These are phyloP conservation scores for Chrosomus eos DNA, from an alignment of 2,797 vertebrate species.

Conservation along the genomic window DNA sequence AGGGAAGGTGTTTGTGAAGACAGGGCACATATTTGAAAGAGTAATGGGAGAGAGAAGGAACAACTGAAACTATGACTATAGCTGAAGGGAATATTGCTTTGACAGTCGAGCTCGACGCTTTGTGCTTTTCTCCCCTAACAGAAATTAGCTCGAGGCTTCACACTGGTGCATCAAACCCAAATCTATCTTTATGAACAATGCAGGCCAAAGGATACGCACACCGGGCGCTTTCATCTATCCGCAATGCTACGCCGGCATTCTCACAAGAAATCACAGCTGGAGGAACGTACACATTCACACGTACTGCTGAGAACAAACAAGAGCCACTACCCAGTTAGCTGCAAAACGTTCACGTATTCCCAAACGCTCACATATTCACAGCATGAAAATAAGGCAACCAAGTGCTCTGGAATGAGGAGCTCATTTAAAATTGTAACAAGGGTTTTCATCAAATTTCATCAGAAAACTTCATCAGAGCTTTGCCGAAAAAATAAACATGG, in stretches of 20 bases:
- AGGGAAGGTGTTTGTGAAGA: conserved; percentile 1
- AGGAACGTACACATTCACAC: neutral
- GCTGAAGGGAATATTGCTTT: conserved; percentile 2
- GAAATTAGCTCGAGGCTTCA: conserved; percentile 41
- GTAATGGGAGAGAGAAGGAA: conserved; percentile 2
- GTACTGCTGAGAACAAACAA: conserved; percentile 22
- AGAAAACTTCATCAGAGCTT: neutral
- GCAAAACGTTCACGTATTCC: neutral
- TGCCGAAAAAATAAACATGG: conserved; percentile 1
- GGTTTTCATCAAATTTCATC: conserved; percentile 35
- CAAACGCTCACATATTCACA: neutral
- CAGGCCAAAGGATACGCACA: conserved; percentile 20
- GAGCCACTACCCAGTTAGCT: neutral
- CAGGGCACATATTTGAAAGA: conserved; percentile 30
- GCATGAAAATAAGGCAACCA: conserved; percentile 37
- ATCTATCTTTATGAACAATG: conserved; percentile 26
- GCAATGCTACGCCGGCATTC: neutral
- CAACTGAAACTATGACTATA: conserved; percentile 9
- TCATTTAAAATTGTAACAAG: neutral
- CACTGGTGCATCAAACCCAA: conserved; percentile 27
- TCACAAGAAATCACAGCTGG: conserved; percentile 36
- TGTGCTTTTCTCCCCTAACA: conserved; percentile 17
- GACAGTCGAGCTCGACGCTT: conserved; percentile 8
- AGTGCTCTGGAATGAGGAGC: neutral
- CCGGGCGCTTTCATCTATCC: conserved; percentile 6